A percentile compares a stretch with the other conserved stretches of the same genome.
phyloP scores from a whole-genome alignment of 2,888 invertebrate genomes.

The Neuroscelio doddi region DNA sequence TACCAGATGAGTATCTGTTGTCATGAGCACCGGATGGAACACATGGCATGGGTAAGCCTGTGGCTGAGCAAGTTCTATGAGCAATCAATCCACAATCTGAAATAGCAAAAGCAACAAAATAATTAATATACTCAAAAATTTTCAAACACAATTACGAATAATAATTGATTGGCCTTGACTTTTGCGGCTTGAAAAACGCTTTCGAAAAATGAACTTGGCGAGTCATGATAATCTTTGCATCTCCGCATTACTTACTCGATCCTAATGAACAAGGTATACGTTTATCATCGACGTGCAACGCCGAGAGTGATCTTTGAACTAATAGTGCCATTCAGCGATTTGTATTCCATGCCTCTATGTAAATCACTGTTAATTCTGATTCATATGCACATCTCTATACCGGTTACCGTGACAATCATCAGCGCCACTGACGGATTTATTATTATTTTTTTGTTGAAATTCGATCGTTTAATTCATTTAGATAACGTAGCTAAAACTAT shows the following conservation, averaged over 20 bases:
- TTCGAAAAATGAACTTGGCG: background rate
- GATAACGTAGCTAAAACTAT: too few species aligned
- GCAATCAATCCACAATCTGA: slow-evolving; percentile 81
- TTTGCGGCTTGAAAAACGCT: background rate
- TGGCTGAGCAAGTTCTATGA: slow-evolving; percentile 80
- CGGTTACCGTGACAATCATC: slow-evolving; percentile 9
- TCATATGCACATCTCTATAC: slow-evolving; percentile 5
- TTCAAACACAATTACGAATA: slow-evolving; percentile 4
- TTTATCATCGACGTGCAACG: background rate
- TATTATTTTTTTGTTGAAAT: too few species aligned
- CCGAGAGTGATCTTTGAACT: slow-evolving; percentile 4
- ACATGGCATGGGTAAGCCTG: slow-evolving; percentile 76
- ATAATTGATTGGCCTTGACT: background rate
- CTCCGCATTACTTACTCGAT: background rate
- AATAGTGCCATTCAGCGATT: background rate
- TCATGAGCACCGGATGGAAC: slow-evolving; percentile 67
- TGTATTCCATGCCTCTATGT: slow-evolving; percentile 8
- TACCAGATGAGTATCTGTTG: slow-evolving; percentile 67
- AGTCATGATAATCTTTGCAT: too few species aligned
- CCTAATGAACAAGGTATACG: background rate
- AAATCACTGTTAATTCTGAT: slow-evolving; percentile 4
- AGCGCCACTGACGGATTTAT: background rate
- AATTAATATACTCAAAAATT: too few species aligned
- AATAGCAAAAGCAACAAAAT: slow-evolving; percentile 37
- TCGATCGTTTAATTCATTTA: too few species aligned